Evolutionary conservation across 2,888 invertebrate genomes (phyloP), one percentile per base, ranked within the genome.

Genomic region (Panopea generosa): DNA sequence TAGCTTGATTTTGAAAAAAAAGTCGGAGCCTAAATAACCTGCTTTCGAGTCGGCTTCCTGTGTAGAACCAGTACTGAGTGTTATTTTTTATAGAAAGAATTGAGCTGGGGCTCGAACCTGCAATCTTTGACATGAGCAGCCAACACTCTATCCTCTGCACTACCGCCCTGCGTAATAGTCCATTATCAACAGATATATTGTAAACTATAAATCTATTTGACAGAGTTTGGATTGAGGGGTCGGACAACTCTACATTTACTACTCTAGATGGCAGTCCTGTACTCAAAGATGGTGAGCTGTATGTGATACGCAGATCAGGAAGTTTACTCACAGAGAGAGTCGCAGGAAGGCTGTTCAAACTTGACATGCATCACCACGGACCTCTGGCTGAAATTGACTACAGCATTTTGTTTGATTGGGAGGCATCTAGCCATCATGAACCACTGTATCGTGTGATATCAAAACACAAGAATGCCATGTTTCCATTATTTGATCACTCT

Each of bases 341-440:
- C 16, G 7, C 2, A 0, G 62, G 62, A 2, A 27, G 59, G 18
- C 18, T 59, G 6, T 70, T 78, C 53, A 59, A 74, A 26, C 60
- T 38, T 22, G 33, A 40, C 0, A 26, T 70, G 24, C 38, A 74
- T 38, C 50, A 40, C 27, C 14, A 50, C 7, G 57, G 50, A 33
- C 56, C 72, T n/a, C 7, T 57, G 40, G 20, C 56, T 2, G 33
- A 72, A 11, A 29, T 49, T 2, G n/a, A n/a, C 0, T 77, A 72
- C 40, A 38, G 47, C 0, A 61, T 77, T 22, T 6, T 65, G 52
- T 77, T 72, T 50, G 68, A 72, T 40, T 77, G 72, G 72, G 65
- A 72, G 16, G 72, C 77, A 2, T n/a, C 50, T 1, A 43, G 43
- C 2, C 77, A 77, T 52, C 59, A 78, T 63, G 53, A 71, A 45